Base-by-base conservation (phyloP, 2,113 vertebrate species). In the Perca schrenkii region DNA sequence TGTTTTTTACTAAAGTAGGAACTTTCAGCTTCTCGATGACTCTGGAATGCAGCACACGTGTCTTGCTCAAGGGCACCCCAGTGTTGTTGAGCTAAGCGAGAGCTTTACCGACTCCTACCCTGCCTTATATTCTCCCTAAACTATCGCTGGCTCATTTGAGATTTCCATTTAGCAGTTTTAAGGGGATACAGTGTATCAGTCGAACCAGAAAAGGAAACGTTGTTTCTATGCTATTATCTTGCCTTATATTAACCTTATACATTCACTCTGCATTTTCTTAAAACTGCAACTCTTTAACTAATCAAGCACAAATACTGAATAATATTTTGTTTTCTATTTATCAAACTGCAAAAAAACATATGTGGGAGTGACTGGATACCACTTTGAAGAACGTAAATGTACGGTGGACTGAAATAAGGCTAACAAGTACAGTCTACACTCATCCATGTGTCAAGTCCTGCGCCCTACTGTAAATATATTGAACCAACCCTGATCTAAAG, bases 301-400 rank as follows among this genome's bases (percentile, higher is more conserved):
- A 74, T 62, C 1, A 71, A 80, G 74, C 77, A 85, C 82, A 88
- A 83, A 74, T 47, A 89, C 70, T 78, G 71, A 88, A 69, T 61
- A 21, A 53, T 22, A 4, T 75, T 54, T 69, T 53, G 12, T 77
- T 70, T 73, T 75, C 31, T 86, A 69, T 82, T 57, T n/a, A 34
- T 76, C 28, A 52, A 83, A 4, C 43, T 66, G 60, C 72, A 70
- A 47, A 77, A 28, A 28, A 61, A 74, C 21, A 19, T 3, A 43
- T 7, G 19, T 52, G 76, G 31, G 70, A 57, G 64, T 61, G 64
- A 77, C 56, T 84, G 74, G 52, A 81, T 49, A 13, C 40, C 12
- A 50, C 34, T 63, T 43, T 64, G n/a, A 66, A 49, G 28, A 50
- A 54, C 22, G 15, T 25, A 34, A 53, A 52, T 4, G 47, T n/a